A percentile compares a stretch with the other conserved stretches of the same genome.
phyloP scores from a whole-genome alignment of 2,797 vertebrate species.

The Margarornis squamiger region DNA sequence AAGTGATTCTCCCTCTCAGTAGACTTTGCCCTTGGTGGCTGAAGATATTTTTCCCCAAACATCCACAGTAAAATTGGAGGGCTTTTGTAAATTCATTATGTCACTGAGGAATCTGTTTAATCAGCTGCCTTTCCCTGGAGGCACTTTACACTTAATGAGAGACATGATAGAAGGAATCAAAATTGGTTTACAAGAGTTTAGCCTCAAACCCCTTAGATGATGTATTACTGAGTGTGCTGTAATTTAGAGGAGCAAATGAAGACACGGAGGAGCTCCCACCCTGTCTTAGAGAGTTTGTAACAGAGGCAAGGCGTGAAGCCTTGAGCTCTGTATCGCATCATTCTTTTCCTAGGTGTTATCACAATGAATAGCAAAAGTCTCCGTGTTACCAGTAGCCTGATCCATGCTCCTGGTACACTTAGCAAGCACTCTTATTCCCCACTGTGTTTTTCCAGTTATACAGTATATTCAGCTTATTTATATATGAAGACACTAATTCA shows the following conservation, averaged over 20 bases:
- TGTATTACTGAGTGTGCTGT: not conserved
- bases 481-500: not conserved
- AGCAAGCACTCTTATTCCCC: not conserved
- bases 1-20: not conserved
- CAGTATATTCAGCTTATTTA: not conserved
- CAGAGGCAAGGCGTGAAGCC: not conserved
- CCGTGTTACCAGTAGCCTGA: not conserved
- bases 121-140: slow-evolving; percentile 69
- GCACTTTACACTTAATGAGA: slow-evolving; percentile 47
- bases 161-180: slow-evolving; percentile 30
- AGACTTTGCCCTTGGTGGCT: not conserved
- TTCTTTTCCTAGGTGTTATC: not conserved
- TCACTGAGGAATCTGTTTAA: slow-evolving; percentile 71
- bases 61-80: slow-evolving; percentile 52
- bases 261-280: not conserved
- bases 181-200: slow-evolving; percentile 6
- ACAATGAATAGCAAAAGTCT: not conserved
- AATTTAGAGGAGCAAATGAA: not conserved
- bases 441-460: not conserved
- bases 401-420: not conserved
- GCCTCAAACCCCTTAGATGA: not conserved
- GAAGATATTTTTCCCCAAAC: slow-evolving; percentile 64
- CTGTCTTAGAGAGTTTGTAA: not conserved
- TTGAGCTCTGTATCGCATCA: not conserved
- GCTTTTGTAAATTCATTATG: slow-evolving; percentile 65